Percentiles rank a stretch among this genome's conserved stretches.
Conservation (phyloP, 1,140 invertebrate species). For the Hylaeus anthracinus region DNA sequence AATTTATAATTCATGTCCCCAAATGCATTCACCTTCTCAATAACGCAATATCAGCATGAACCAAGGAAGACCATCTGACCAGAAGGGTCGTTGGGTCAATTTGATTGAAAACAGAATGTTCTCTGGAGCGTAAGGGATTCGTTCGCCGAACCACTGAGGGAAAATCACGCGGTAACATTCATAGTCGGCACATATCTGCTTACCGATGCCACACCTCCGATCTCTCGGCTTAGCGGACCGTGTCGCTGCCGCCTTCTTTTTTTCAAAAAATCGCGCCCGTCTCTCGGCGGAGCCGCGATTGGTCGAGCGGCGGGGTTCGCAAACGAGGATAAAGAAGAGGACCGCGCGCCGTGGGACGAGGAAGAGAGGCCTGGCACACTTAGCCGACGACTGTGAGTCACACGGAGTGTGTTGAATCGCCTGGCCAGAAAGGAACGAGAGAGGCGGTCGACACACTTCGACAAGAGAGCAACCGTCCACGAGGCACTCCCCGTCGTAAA, state of each 20-base stretch:
- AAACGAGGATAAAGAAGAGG: constrained; percentile 46
- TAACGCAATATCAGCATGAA: no score
- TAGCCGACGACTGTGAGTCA: constrained; percentile 44
- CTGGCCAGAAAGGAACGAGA: constrained; percentile 38
- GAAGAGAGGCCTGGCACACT: constrained; percentile 40
- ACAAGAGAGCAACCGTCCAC: constrained; percentile 42
- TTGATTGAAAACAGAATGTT: no score
- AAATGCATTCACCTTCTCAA: no score
- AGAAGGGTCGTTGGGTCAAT: no score
- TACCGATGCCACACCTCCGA: constrained; percentile 48
- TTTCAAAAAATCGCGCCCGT: constrained; percentile 36
- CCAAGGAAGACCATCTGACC: no score
- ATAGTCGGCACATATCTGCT: constrained; percentile 36
- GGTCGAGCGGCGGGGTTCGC: not conserved
- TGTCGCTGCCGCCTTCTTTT: constrained; percentile 21
- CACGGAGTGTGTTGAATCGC: constrained; percentile 36
- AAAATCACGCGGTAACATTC: constrained; percentile 13
- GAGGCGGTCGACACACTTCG: constrained; percentile 43
- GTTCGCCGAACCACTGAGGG: not conserved
- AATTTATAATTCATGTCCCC: no score
- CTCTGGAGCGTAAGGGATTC: no score
- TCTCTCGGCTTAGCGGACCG: constrained; percentile 39
- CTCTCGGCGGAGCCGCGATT: constrained; percentile 1
- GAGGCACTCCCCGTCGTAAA: constrained; percentile 44
- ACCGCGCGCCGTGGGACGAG: not conserved